Evolutionary conservation across 35 echinoderm and acorn worm genomes (phyloP), one percentile per base, ranked within the genome.

Genomic region (Lytechinus variegatus): DNA sequence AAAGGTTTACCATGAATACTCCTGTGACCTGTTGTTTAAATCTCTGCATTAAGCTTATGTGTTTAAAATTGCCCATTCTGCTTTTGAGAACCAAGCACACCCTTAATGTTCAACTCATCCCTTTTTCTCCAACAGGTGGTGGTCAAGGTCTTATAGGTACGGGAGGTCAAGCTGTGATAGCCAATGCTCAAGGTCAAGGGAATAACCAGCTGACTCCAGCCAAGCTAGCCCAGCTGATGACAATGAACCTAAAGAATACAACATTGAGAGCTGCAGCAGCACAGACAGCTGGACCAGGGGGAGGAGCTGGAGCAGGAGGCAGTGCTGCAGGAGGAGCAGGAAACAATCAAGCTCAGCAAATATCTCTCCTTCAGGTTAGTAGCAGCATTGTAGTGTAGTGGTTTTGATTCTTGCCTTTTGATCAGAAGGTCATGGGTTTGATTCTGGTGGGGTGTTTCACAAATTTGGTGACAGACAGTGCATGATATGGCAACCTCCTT

Each of bases 171-270:
- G 44, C 79, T 13, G 58, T 72, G 52, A 87, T 95, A 4, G 58
- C 60, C 94, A 95, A 86, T 52, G 58, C 60, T 11, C 60, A 86
- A 66, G 58, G 94, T 21, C 79, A 87, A 29, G 94, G 58, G 56
- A 53, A 19, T 51, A 87, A 52, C 60, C 79, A 87, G 58, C 27
- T 95, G 58, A 53, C 60, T 52, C 60, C 12, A 27, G 44, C 60
- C 92, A 93, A 93, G 55, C 92, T 93, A 57, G 92, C 92, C 92
- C 92, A 93, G 92, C 92, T 93, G 54, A 93, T 93, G 92, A 54
- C n/a, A 8, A 29, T 90, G 28, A 57, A 54, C 9, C 52, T 93
- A 5, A 93, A 93, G 92, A 93, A 93, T 28, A 54, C 28, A 10
- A 54, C 92, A 2, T 14, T 57, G 10, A 55, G 52, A 44, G 54